These are phyloP conservation scores for Papilio glaucus DNA, from an alignment of 1,140 invertebrate genomes.

Conservation along the genomic window DNA sequence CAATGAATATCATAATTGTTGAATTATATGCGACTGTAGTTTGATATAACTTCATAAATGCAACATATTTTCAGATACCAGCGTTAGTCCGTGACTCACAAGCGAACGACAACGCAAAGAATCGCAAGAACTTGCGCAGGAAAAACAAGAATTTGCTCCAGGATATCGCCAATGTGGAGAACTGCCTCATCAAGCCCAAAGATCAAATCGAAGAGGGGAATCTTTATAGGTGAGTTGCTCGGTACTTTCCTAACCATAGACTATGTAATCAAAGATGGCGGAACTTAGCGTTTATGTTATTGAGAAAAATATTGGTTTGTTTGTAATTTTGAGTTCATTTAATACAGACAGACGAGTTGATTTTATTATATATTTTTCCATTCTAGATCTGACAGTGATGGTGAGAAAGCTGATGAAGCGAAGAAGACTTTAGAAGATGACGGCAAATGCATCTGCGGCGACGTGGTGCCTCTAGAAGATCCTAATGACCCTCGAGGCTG, in stretches of 20 bases:
- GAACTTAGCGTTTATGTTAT: too few relatives aligned
- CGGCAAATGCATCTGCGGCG: conserved; percentile 49
- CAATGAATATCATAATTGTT: too few relatives aligned
- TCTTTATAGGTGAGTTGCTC: conserved; percentile 32
- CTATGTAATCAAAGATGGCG: too few relatives aligned
- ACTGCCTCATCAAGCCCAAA: conserved; percentile 48
- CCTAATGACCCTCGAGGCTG: conserved; percentile 86
- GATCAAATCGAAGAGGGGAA: conserved; percentile 40
- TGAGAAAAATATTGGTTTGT: too few relatives aligned
- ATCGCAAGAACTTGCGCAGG: conserved; percentile 51
- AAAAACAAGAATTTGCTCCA: conserved; percentile 62
- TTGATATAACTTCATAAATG: too few relatives aligned
- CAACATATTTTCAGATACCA: conserved; percentile 33
- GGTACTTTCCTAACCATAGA: background rate
- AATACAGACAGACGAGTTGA: too few relatives aligned
- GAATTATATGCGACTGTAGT: too few relatives aligned
- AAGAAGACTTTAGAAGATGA: conserved; percentile 15
- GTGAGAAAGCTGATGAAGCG: conserved; percentile 37
- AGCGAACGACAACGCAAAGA: conserved; percentile 47
- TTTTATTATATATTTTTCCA: background rate
- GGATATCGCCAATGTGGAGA: conserved; percentile 52
- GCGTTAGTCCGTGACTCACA: conserved; percentile 27
- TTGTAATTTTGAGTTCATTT: too few relatives aligned
- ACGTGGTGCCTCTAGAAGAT: conserved; percentile 68
- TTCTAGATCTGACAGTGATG: conserved; percentile 4